Evolutionary conservation across 1,140 invertebrate species (phyloP).

Genomic region (Argopecten irradians): DNA sequence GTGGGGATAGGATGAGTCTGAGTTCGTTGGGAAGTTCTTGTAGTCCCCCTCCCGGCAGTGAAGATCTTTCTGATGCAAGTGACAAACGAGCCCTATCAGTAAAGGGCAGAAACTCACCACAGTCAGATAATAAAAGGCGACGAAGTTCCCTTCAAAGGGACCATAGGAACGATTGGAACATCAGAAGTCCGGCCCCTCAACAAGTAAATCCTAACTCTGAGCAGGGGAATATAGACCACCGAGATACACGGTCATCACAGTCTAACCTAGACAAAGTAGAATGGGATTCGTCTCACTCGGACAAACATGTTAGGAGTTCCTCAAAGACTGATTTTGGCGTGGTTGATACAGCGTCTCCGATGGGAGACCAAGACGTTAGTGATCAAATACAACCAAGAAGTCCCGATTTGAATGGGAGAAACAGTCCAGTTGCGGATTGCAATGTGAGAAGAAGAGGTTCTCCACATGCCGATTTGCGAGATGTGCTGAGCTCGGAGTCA

Average conservation of each 20-base stretch:
- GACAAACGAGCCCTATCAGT: constrained; percentile 43
- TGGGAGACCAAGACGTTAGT: not conserved
- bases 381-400: not conserved
- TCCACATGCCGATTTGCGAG: not conserved
- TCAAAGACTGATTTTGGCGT: not conserved
- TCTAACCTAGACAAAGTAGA: not conserved
- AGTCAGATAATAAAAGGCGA: not conserved
- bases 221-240: not conserved
- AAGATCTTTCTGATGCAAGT: constrained; percentile 63
- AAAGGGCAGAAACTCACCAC: not conserved
- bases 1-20: constrained; percentile 28
- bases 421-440: not conserved
- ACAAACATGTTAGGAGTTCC: not conserved
- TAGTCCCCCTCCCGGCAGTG: constrained; percentile 74
- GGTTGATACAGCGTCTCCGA: not conserved
- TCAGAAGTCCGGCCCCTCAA: not conserved
- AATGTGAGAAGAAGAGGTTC: not conserved
- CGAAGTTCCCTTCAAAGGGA: not conserved
- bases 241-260: not conserved
- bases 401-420: not conserved
- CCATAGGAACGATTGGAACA: not conserved
- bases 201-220: not conserved
- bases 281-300: not conserved
- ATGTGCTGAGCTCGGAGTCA: not conserved
- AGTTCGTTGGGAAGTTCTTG: not conserved